Conservation (phyloP, 1,140 invertebrate genomes). For the Colletes gigas region DNA sequence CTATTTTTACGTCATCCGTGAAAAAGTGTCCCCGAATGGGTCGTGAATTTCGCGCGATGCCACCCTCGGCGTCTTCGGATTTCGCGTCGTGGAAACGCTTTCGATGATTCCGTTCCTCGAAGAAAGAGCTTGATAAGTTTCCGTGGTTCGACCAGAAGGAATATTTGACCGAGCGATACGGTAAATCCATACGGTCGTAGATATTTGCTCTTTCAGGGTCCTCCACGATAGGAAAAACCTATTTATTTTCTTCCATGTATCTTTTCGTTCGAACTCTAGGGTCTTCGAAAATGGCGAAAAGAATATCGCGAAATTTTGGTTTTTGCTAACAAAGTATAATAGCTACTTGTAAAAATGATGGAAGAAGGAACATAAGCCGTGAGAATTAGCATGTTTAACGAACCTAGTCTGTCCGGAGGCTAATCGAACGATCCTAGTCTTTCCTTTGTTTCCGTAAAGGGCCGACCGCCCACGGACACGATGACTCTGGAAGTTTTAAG, state of each 20-base stretch:
- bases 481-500: slow-evolving; percentile 31
- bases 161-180: slow-evolving; percentile 24
- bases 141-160: not conserved
- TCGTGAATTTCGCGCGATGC: slow-evolving; percentile 11
- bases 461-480: slow-evolving; percentile 19
- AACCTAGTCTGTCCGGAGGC: too few species aligned
- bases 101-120: not conserved
- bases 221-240: slow-evolving; percentile 26
- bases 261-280: not conserved
- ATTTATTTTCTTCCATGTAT: slow-evolving; percentile 39
- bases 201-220: slow-evolving; percentile 30
- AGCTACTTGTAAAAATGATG: not conserved
- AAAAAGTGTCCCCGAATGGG: slow-evolving; percentile 3
- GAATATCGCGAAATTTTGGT: not conserved
- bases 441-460: slow-evolving; percentile 22
- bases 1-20: slow-evolving; percentile 67
- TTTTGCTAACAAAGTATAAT: not conserved
- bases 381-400: slow-evolving; percentile 37
- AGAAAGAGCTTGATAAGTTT: not conserved
- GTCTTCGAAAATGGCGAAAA: not conserved
- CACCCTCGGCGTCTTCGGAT: not conserved
- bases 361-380: too few species aligned
- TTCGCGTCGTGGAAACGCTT: not conserved
- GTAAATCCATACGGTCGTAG: slow-evolving; percentile 15
- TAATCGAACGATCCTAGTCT: slow-evolving; percentile 23